Evolutionary conservation across 2,113 vertebrate genomes (phyloP), one percentile per base, ranked within the genome.

Genomic region (Neogobius melanostomus): DNA sequence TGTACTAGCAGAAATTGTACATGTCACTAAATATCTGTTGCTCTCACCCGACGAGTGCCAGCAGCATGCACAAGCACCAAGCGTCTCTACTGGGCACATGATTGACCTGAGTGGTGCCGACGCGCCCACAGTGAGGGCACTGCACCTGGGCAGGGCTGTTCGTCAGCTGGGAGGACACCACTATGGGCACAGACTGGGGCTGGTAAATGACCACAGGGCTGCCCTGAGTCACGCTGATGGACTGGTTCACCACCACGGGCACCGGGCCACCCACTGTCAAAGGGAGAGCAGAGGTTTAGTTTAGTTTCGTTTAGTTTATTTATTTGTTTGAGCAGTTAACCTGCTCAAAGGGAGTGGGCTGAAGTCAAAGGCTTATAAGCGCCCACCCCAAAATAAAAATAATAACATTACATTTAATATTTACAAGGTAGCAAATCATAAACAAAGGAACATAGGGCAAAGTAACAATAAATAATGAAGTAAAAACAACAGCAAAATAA

Each of bases 21-120:
- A 36, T 36, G 28, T 36, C 28, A 4, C 28, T 36, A 36, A 36
- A 36, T 36, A 36, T 36, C 28, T 44, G 2, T 45, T 47, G 43
- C 8, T 69, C 83, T 85, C 60, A 91, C 90, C 88, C 84, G 0
- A 56, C 2, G 44, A 85, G 0, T 6, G 59, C 7, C 4, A 90
- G 9, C 0, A 87, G 3, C 0, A 67, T 0, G 56, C 90, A 91
- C 8, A 48, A 1, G 21, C 77, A 70, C 87, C 84, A 87, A 42
- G 86, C 84, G 2, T 9, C 0, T 2, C 0, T 9, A 2, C 80
- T 81, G 0, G 90, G 73, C 8, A 7, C 0, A 28, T 75, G 28
- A 2, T 7, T 44, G 44, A 89, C 79, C 7, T 77, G n/a, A 9
- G 79, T 76, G 47, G 76, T 88, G 76, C 87, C 84, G 0, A 15